phyloP scores from a whole-genome alignment of 1,140 invertebrate species.

The Gonatopus flavifemur region DNA sequence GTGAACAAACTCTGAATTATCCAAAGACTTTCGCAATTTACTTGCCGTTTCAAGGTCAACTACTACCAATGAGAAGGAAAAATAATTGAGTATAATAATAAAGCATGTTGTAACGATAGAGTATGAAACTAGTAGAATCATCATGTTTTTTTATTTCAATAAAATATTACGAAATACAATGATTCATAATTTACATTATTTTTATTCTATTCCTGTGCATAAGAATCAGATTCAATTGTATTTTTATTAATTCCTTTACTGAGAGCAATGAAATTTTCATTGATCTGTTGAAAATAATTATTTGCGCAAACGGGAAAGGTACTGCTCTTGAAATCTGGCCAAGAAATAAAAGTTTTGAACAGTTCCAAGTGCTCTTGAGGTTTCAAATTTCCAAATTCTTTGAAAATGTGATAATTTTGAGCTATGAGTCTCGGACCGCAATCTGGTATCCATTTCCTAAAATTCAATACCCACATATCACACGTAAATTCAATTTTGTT shows the following conservation, averaged over 20 bases:
- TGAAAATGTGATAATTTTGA: slow-evolving; percentile 50
- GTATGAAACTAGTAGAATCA: too few relatives aligned
- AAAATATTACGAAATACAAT: neutral
- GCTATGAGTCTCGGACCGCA: slow-evolving; percentile 53
- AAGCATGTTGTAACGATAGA: too few relatives aligned
- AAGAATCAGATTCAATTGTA: too few relatives aligned
- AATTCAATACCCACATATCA: too few relatives aligned
- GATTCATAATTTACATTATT: neutral
- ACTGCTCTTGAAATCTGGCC: slow-evolving; percentile 46
- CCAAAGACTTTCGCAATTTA: too few relatives aligned
- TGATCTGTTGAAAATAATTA: neutral
- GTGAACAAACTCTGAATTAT: too few relatives aligned
- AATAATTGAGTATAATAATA: too few relatives aligned
- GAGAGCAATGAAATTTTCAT: neutral
- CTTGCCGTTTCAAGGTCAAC: too few relatives aligned
- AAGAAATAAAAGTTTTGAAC: slow-evolving; percentile 49
- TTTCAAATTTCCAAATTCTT: slow-evolving; percentile 50
- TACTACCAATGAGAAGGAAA: too few relatives aligned
- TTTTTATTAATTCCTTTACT: slow-evolving; percentile 1
- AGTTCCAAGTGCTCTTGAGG: slow-evolving; percentile 43
- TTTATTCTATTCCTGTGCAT: too few relatives aligned
- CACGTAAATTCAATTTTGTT: too few relatives aligned
- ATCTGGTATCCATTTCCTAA: slow-evolving; percentile 53
- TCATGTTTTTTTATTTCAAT: neutral
- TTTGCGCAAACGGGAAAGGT: slow-evolving; percentile 16